Evolutionary conservation across 2,113 vertebrate genomes (phyloP), one percentile per base, ranked within the genome.

Genomic region (Lamprologus ornatipinnis): DNA sequence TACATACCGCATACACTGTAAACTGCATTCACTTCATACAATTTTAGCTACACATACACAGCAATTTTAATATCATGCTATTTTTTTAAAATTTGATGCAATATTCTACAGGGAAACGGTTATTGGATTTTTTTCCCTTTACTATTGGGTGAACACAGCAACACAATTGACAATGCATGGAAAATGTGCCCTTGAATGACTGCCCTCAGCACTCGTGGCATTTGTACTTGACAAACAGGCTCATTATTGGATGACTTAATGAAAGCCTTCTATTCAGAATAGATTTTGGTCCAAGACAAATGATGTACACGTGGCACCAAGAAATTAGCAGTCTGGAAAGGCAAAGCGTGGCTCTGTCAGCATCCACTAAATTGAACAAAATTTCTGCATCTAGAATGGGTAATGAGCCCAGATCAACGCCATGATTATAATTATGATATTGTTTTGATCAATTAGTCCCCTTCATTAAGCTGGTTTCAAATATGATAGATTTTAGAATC

Each of bases 231-330:
- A 95, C 92, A 91, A 93, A 94, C 92, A 93, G 91, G 88, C 93
- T 94, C 91, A 94, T 95, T 93, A 95, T 94, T 91, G 93, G 85
- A 94, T 88, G 93, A 94, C 95, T 94, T 94, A 95, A 94, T 94
- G 91, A 93, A 91, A 94, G 92, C 85, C 70, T 94, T 95, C 91
- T 87, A 93, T 94, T 95, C 93, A 87, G 63, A 94, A 95, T 95
- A 92, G 94, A 95, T 93, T 91, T 91, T 57, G 57, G 85, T 89
- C 89, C 26, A 90, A 93, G 94, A 91, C 91, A 94, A 95, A 95
- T 92, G 89, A 95, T 85, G 84, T 75, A 83, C 80, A 92, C 47
- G 33, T 88, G 87, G 85, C 88, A 90, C 75, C 51, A 65, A 92
- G 88, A 90, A 94, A 93, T 94, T 91, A 92, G 90, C 91, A 89